A percentile compares a stretch with the other conserved stretches of the same genome.
phyloP scores from a whole-genome alignment of 2,113 vertebrate genomes.

The Salvelinus namaycush region DNA sequence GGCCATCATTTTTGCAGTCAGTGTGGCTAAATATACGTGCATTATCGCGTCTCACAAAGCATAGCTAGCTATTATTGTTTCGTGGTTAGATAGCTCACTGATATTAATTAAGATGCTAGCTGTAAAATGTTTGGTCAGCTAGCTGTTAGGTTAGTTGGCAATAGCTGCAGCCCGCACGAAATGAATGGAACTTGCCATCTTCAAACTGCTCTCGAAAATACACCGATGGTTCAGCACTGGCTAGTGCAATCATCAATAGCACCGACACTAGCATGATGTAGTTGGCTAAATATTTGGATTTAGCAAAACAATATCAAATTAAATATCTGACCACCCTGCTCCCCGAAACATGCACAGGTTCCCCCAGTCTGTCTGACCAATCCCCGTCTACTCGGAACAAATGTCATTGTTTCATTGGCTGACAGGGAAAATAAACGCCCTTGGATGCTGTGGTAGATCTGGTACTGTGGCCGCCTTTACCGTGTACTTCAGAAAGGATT shows the following conservation, averaged over 20 bases:
- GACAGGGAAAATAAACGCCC: background rate
- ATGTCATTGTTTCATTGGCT: background rate
- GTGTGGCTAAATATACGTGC: too few species aligned
- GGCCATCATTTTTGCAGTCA: too few species aligned
- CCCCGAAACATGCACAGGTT: too few species aligned
- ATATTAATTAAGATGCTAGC: too few species aligned
- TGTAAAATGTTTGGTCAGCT: background rate
- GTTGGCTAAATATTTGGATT: too few species aligned
- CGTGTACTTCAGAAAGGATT: too few species aligned
- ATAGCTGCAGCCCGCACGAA: background rate
- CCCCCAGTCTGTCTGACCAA: conserved; percentile 20
- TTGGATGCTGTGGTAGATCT: background rate
- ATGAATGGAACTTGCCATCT: conserved; percentile 70
- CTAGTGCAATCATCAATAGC: background rate
- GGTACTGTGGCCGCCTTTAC: too few species aligned
- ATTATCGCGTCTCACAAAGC: too few species aligned
- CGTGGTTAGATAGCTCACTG: background rate
- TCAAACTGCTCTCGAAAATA: conserved; percentile 79
- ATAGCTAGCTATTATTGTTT: too few species aligned
- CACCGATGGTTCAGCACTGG: conserved; percentile 30
- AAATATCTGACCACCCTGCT: too few species aligned
- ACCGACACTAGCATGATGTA: too few species aligned
- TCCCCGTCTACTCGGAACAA: background rate
- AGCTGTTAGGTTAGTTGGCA: conserved; percentile 16
- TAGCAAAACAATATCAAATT: too few species aligned